Percentiles rank a stretch among this genome's conserved stretches.
phyloP scores from a whole-genome alignment of 2,888 invertebrate genomes.

The Hyposoter didymator region DNA sequence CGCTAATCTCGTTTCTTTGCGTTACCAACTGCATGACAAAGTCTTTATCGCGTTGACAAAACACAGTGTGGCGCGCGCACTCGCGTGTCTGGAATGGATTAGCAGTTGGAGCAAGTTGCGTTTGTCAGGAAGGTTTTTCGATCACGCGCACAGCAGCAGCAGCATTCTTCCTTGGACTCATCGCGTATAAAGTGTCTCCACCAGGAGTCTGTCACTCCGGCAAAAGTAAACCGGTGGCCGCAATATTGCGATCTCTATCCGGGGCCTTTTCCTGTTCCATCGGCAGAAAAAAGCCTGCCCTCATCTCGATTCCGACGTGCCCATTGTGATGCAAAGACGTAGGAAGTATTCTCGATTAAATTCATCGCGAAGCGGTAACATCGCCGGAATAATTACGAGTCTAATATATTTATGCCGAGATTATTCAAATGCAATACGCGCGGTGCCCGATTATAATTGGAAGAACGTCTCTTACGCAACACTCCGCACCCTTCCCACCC shows the following conservation, averaged over 20 bases:
- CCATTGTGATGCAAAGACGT: neutral
- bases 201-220: neutral
- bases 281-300: neutral
- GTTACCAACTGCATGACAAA: slow-evolving; percentile 18
- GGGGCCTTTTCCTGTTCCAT: neutral
- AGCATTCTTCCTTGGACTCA: neutral
- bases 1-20: slow-evolving; percentile 1
- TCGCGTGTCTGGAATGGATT: slow-evolving; percentile 52
- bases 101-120: neutral
- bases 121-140: neutral
- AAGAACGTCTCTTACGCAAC: slow-evolving; percentile 16
- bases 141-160: neutral
- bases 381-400: neutral
- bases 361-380: neutral
- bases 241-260: slow-evolving; percentile 17
- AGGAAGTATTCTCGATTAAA: slow-evolving; percentile 16
- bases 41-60: slow-evolving; percentile 39
- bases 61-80: slow-evolving; percentile 29
- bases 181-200: neutral
- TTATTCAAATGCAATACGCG: slow-evolving; percentile 19
- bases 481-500: neutral
- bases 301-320: neutral
- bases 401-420: neutral
- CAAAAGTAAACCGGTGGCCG: neutral
- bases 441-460: neutral